Evolutionary conservation across 2,888 invertebrate species (phyloP).

Genomic region (Idaea straminata): DNA sequence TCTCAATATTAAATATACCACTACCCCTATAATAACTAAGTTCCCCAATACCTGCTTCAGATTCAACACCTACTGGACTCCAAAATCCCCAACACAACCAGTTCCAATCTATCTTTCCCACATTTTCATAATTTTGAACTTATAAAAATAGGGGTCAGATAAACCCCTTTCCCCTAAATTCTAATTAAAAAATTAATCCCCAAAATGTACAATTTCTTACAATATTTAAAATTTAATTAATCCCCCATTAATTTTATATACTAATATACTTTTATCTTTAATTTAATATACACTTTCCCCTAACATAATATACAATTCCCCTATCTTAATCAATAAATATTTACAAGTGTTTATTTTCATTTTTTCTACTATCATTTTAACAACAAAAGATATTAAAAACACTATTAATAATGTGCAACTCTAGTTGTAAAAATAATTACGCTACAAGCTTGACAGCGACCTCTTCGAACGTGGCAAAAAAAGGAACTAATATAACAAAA

Average conservation of each 20-base stretch:
- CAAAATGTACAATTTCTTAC: not conserved
- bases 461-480: not conserved
- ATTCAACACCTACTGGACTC: too few relatives aligned
- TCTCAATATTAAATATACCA: not conserved
- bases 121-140: not conserved
- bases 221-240: not conserved
- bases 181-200: not conserved
- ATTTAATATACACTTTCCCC: not conserved
- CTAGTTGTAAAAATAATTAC: not conserved
- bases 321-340: not conserved
- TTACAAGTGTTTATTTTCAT: not conserved
- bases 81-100: not conserved
- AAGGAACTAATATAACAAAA: not conserved
- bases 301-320: not conserved
- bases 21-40: not conserved
- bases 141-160: not conserved
- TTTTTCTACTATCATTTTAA: not conserved
- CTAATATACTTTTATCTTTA: not conserved
- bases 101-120: not conserved
- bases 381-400: too few relatives aligned
- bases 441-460: not conserved
- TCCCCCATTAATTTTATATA: not conserved
- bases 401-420: not conserved
- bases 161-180: not conserved
- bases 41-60: not conserved